A percentile compares a stretch with the other conserved stretches of the same genome.
These are phyloP conservation scores for Zoanthus solanderi DNA, from an alignment of 92 coral and sea anemone genomes.

Conservation along the genomic window DNA sequence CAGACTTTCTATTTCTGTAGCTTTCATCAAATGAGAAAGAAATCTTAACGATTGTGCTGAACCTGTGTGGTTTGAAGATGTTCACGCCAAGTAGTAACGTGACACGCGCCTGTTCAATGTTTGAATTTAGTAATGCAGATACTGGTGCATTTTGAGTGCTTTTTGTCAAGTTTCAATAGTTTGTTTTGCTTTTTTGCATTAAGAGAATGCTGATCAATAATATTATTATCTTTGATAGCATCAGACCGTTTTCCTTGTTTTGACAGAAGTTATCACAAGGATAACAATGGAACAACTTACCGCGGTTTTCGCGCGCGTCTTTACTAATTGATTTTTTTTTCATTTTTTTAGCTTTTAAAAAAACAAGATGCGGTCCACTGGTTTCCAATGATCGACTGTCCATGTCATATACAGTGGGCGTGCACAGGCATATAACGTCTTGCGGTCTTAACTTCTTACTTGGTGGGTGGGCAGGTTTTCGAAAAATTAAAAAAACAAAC, in stretches of 20 bases:
- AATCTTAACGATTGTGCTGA: background rate
- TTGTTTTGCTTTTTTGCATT: slow-evolving; percentile 41
- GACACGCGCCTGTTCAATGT: slow-evolving; percentile 28
- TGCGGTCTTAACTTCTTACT: background rate
- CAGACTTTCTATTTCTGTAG: background rate
- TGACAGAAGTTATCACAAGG: background rate
- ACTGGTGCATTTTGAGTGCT: slow-evolving; percentile 32
- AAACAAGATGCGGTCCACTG: slow-evolving; percentile 25
- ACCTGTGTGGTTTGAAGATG: background rate
- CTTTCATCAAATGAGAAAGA: slow-evolving; percentile 11
- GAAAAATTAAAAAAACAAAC: slow-evolving; percentile 21
- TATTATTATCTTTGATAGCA: slow-evolving; percentile 12
- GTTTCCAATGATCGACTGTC: slow-evolving; percentile 34
- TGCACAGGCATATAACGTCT: background rate
- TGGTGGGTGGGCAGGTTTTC: slow-evolving; percentile 15
- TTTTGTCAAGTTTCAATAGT: slow-evolving; percentile 31
- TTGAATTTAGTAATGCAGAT: slow-evolving; percentile 19
- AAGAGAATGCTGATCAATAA: slow-evolving; percentile 10
- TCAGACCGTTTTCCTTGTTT: background rate
- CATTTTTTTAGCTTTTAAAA: background rate
- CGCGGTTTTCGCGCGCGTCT: slow-evolving; percentile 43
- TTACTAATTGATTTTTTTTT: background rate
- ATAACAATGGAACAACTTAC: background rate
- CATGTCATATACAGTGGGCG: slow-evolving; percentile 8
- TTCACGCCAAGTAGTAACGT: background rate